A percentile compares a stretch with the other conserved stretches of the same genome.
These are phyloP conservation scores for Megalopta genalis DNA, from an alignment of 1,140 invertebrate genomes.

Conservation along the genomic window DNA sequence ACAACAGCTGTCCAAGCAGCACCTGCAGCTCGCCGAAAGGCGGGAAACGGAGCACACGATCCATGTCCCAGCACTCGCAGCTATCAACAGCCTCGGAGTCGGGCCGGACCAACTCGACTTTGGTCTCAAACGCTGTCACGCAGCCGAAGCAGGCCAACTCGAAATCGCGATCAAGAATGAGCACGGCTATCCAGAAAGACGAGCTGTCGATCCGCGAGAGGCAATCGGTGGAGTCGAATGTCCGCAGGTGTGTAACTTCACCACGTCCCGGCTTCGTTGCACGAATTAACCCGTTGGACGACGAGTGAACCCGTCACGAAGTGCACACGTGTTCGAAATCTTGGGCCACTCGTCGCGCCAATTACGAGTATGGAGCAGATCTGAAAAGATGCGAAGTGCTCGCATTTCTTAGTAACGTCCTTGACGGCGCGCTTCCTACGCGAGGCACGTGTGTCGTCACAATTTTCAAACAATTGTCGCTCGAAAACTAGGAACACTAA, in stretches of 20 bases:
- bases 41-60: conserved; percentile 40
- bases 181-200: neutral
- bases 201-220: neutral
- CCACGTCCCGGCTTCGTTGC: neutral
- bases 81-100: conserved; percentile 52
- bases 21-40: conserved; percentile 55
- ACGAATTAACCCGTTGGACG: neutral
- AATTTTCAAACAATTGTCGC: no score
- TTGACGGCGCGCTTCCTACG: no score
- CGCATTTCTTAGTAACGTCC: no score
- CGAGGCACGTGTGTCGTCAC: no score
- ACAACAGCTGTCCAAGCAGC: conserved; percentile 63
- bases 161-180: neutral
- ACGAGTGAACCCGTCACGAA: neutral
- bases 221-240: neutral
- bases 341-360: no score
- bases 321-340: neutral
- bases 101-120: neutral
- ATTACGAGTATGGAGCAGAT: no score
- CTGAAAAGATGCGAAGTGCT: no score
- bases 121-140: neutral
- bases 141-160: neutral
- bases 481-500: no score
- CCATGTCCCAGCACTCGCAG: conserved; percentile 24
- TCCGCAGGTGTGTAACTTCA: neutral